Percentiles rank a stretch among this genome's conserved stretches.
These are phyloP conservation scores for Squalus acanthias DNA, from an alignment of 2,797 vertebrate species.

Conservation along the genomic window DNA sequence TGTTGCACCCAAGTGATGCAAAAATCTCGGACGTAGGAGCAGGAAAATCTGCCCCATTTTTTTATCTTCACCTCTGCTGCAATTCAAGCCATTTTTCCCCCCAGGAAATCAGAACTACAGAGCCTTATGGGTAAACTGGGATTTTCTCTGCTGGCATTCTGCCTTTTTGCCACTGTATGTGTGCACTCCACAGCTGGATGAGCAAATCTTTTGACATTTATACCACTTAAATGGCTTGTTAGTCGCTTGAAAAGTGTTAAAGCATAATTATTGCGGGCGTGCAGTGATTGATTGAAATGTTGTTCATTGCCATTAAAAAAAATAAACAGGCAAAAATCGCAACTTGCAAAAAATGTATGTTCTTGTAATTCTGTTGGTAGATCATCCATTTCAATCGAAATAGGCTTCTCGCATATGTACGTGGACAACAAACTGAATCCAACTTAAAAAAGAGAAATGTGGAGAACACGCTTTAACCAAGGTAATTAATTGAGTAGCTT, in stretches of 20 bases:
- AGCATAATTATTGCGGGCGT: background rate
- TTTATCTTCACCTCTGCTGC: background rate
- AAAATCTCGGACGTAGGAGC: background rate
- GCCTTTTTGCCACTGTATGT: background rate
- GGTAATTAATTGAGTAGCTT: background rate
- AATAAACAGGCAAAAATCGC: background rate
- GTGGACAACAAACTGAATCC: no score
- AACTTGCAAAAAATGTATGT: background rate
- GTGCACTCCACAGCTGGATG: constrained; percentile 5
- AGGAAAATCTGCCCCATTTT: background rate
- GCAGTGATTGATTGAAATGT: background rate
- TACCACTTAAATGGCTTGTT: constrained; percentile 6
- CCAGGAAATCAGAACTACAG: background rate
- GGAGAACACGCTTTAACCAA: background rate
- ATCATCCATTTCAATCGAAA: background rate
- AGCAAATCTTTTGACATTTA: constrained; percentile 16
- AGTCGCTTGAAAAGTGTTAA: constrained; percentile 1
- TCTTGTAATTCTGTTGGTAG: background rate
- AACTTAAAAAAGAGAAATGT: background rate
- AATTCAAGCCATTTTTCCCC: background rate
- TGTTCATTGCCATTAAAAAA: background rate
- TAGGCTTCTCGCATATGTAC: background rate
- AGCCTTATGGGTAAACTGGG: background rate
- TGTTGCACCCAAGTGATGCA: background rate
- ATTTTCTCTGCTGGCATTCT: background rate